These are phyloP conservation scores for Melieria picta DNA, from an alignment of 2,888 invertebrate genomes.

Conservation along the genomic window DNA sequence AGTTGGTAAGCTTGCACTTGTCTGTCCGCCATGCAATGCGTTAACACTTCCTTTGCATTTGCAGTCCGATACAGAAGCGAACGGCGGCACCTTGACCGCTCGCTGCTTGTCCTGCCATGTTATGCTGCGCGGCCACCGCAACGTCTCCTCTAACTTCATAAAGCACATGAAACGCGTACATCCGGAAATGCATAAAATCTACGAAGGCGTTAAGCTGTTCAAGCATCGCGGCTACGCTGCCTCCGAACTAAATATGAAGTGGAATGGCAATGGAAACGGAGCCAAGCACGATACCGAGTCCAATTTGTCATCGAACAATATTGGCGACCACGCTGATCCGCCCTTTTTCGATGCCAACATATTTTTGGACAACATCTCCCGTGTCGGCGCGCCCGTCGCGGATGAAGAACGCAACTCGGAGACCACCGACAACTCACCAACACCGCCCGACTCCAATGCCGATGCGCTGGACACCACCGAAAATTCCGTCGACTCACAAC, in stretches of 20 bases:
- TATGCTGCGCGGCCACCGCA: conserved; percentile 45
- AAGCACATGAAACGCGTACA: conserved; percentile 47
- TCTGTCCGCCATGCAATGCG: neutral
- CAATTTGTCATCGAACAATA: conserved; percentile 2
- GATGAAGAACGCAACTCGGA: conserved; percentile 34
- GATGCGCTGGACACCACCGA: conserved; percentile 27
- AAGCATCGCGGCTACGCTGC: conserved; percentile 25
- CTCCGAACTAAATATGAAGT: neutral
- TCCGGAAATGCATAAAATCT: conserved; percentile 45
- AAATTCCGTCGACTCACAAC: conserved; percentile 27
- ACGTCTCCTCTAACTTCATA: conserved; percentile 46
- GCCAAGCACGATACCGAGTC: conserved; percentile 4
- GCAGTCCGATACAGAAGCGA: conserved; percentile 3
- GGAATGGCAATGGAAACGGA: conserved; percentile 24
- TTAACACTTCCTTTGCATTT: neutral
- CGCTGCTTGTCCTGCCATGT: conserved; percentile 46
- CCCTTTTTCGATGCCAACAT: conserved; percentile 35
- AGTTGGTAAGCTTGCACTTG: conserved; percentile 39
- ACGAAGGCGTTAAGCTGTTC: conserved; percentile 41
- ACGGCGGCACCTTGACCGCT: conserved; percentile 17
- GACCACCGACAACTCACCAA: conserved; percentile 25
- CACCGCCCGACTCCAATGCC: conserved; percentile 18
- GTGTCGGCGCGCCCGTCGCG: neutral
- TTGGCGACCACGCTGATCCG: conserved; percentile 18
- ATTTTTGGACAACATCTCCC: conserved; percentile 25